Conservation (phyloP, 2,888 invertebrate species). For the Rotaria sp. region DNA sequence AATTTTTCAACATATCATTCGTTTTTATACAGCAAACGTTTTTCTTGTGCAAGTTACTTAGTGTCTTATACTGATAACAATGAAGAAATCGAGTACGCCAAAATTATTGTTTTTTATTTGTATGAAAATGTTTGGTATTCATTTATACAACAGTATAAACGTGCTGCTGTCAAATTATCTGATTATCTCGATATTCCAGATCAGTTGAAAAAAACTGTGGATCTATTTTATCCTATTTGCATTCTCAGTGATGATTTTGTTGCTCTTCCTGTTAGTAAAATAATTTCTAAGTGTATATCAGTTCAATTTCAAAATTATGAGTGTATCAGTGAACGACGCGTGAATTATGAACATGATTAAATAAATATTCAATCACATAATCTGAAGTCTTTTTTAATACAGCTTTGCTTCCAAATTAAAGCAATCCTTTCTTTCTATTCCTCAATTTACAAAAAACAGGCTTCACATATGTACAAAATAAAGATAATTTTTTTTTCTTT, state of each 20-base stretch:
- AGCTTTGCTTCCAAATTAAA: not conserved
- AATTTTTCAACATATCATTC: not conserved
- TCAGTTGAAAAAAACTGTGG: no score
- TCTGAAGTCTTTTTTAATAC: not conserved
- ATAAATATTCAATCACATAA: not conserved
- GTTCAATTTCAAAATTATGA: not conserved
- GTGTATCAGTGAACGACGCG: not conserved
- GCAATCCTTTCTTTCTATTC: not conserved
- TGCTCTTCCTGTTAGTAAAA: not conserved
- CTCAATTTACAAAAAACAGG: not conserved
- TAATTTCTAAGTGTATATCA: not conserved
- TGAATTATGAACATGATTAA: not conserved
- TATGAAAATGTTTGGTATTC: no score
- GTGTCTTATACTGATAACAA: not conserved
- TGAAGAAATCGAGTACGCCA: not conserved
- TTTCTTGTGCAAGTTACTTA: not conserved
- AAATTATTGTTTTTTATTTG: not conserved
- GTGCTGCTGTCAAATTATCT: no score
- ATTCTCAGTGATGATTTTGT: no score
- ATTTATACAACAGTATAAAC: no score
- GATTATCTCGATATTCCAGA: no score
- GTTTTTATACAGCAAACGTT: not conserved
- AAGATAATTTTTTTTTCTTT: not conserved
- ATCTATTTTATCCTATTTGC: no score
- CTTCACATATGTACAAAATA: not conserved